Evolutionary conservation across 2,797 vertebrate genomes (phyloP).

Genomic region (Capromys pilorides): DNA sequence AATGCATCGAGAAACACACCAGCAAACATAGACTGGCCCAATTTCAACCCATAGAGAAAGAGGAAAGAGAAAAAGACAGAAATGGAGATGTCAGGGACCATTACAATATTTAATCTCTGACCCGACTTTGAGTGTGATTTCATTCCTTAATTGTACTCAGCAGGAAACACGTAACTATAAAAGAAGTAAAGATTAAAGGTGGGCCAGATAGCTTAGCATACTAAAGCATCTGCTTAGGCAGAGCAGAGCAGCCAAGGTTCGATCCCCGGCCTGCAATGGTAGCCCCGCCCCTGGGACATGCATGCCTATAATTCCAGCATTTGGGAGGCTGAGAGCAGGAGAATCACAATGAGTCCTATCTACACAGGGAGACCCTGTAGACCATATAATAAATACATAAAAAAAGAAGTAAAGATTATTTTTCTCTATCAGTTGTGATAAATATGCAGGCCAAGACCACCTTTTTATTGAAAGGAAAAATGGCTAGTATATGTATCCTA

Average conservation of each 20-base stretch:
- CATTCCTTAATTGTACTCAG: constrained; percentile 47
- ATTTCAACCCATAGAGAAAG: background rate
- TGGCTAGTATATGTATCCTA: background rate
- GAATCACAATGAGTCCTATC: too few relatives aligned
- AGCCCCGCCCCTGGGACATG: too few relatives aligned
- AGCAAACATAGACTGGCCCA: background rate
- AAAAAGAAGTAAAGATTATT: background rate
- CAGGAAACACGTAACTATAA: background rate
- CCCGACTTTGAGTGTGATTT: constrained; percentile 20
- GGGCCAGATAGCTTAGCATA: too few relatives aligned
- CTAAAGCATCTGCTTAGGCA: too few relatives aligned
- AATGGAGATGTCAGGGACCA: background rate
- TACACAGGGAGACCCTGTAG: too few relatives aligned
- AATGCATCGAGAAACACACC: background rate
- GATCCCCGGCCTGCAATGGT: too few relatives aligned
- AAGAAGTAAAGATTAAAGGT: background rate
- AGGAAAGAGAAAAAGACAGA: background rate
- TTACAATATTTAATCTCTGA: background rate
- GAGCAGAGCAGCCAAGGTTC: too few relatives aligned
- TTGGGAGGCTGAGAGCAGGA: too few relatives aligned
- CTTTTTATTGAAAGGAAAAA: constrained; percentile 45
- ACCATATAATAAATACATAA: too few relatives aligned
- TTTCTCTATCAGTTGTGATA: constrained; percentile 39
- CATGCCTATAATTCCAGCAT: too few relatives aligned
- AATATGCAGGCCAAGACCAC: background rate